A percentile compares a stretch with the other conserved stretches of the same genome.
Conservation (phyloP, 1,140 invertebrate species). For the Laupala kohalensis region DNA sequence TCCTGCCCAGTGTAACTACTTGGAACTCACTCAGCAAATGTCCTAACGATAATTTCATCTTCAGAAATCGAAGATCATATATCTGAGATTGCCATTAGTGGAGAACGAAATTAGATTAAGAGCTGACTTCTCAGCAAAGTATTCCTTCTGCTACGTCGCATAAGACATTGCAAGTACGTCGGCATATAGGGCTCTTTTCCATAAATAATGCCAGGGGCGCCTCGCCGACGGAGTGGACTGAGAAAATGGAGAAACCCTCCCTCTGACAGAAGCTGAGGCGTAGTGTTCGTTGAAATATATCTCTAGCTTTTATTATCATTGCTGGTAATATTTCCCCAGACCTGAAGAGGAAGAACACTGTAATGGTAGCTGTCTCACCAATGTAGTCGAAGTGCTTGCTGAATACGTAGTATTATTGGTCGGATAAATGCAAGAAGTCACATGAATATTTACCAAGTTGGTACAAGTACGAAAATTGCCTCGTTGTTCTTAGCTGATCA, state of each 20-base stretch:
- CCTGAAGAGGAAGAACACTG: neutral
- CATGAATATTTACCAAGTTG: neutral
- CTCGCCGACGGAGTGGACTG: too few relatives aligned
- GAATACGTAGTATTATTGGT: neutral
- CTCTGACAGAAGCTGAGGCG: too few relatives aligned
- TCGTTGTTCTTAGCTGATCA: neutral
- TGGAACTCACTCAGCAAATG: too few relatives aligned
- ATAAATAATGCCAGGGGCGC: neutral
- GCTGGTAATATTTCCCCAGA: neutral
- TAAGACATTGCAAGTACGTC: too few relatives aligned
- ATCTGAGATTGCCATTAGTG: too few relatives aligned
- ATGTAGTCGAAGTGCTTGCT: neutral
- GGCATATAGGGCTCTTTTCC: neutral
- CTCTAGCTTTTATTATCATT: neutral
- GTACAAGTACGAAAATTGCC: neutral
- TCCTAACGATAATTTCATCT: too few relatives aligned
- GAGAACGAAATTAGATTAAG: too few relatives aligned
- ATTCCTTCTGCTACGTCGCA: too few relatives aligned
- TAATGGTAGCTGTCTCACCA: neutral
- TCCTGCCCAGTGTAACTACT: too few relatives aligned
- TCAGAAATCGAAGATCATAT: too few relatives aligned
- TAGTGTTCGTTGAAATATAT: neutral
- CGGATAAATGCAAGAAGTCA: neutral
- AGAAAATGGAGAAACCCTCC: neutral
- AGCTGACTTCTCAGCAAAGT: too few relatives aligned